A percentile compares a stretch with the other conserved stretches of the same genome.
Conservation (phyloP, 2,797 vertebrate genomes). For the Buphagus erythrorhynchus region DNA sequence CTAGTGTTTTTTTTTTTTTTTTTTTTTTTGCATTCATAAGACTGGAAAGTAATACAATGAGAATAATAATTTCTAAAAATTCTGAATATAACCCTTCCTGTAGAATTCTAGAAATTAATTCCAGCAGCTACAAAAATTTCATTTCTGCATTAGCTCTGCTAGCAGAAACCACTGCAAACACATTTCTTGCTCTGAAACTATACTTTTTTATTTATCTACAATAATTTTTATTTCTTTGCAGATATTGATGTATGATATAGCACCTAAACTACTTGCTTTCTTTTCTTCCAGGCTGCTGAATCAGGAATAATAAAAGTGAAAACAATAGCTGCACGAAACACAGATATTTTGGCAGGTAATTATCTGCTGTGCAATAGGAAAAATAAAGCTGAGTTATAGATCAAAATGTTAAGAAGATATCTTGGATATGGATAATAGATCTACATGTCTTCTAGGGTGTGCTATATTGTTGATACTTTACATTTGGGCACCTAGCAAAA, state of each 20-base stretch:
- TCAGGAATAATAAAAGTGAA: conserved; percentile 99
- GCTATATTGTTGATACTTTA: background rate
- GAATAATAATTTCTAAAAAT: background rate
- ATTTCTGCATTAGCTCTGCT: background rate
- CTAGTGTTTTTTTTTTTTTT: too few species aligned
- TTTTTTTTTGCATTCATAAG: background rate
- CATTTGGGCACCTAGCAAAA: background rate
- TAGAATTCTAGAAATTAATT: background rate
- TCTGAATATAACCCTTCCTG: background rate
- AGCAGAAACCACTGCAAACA: background rate
- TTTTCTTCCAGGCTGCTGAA: conserved; percentile 90
- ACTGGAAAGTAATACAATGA: background rate
- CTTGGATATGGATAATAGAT: background rate
- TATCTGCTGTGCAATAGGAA: conserved; percentile 30
- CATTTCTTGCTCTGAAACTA: background rate
- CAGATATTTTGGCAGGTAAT: conserved; percentile 94
- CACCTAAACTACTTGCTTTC: conserved; percentile 62
- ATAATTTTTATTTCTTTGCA: background rate
- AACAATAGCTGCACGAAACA: conserved; percentile 94
- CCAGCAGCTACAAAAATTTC: background rate
- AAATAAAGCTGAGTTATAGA: conserved; percentile 1
- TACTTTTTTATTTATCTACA: background rate
- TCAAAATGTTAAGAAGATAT: background rate
- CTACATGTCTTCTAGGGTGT: background rate
- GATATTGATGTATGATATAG: background rate